Base-by-base conservation (phyloP, 2,113 vertebrate genomes). In the Paramisgurnus dabryanus region DNA sequence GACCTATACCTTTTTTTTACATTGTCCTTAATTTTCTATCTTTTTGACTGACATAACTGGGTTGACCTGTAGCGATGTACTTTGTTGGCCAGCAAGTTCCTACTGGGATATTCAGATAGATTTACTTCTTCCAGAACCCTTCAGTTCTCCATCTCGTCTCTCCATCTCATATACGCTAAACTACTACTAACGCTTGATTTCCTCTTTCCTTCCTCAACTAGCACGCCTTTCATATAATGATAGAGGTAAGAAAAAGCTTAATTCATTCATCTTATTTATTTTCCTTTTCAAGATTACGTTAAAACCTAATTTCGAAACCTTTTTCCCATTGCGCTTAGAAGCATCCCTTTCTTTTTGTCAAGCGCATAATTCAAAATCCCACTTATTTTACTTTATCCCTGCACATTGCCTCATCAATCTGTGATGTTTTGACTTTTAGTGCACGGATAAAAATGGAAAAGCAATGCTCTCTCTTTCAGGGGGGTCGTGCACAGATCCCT, bases 141-240 rank as follows among this genome's bases (percentile, higher is more conserved):
- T 79, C 50, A 76, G 45, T 70, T 80, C 77, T 68, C 72, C 72
- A 82, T 83, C 61, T 66, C 70, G 67, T 84, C 74, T 83, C 76
- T 91, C 87, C 87, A 89, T 90, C 87, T 90, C 89, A 78, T 89
- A 88, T 88, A 85, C 86, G 86, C 83, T 92, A 85, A 86, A 87
- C 47, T 65, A 92, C 89, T 89, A 93, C 85, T 95, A 95, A 85
- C 82, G 49, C 96, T 83, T 95, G 41, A 84, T 74, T 93, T 83
- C 93, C 94, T 94, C 88, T 95, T 85, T 85, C 80, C 79, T 95
- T 93, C 92, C 93, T 95, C 93, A 92, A 87, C 94, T 95, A 98
- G 96, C 95, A 97, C 84, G 95, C 96, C 94, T 98, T 98, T 95
- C 96, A 98, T 93, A 97, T 98, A 91, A 97, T 96, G 96, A 95